Evolutionary conservation across 1,140 invertebrate species (phyloP), one percentile per base, ranked within the genome.

Genomic region (Dryas iulia): DNA sequence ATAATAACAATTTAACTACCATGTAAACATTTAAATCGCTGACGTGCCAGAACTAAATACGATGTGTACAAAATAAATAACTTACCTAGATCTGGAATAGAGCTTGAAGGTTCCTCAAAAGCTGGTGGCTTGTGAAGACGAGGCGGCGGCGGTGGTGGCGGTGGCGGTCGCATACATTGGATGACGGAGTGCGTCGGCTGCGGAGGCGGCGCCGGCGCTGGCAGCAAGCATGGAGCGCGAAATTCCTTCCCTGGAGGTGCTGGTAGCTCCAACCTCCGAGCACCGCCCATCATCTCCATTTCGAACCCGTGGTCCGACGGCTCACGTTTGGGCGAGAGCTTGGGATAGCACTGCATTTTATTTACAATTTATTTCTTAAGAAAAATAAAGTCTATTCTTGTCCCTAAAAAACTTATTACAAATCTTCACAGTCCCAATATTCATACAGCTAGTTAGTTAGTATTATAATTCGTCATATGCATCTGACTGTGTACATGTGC

Each of bases 81-180:
- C 95, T 95, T 81, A 96, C 96, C 96, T 93, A 97, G 92, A 94
- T 97, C 96, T 60, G 96, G 96, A 87, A 96, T 96, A 69, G 96
- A 97, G 89, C 95, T 96, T 39, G 96, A 95, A 1, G 96, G 96
- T 84, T 97, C 96, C 88, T 97, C 96, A 84, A 94, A 90, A 61
- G 82, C 76, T 5, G 83, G 82, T 23, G 84, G 86, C 61, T 91
- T 89, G 66, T 82, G 86, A 6, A 89, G 76, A 59, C 83, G 78
- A 3, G 90, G 86, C 66, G 92, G 92, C 11, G 93, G 93, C 3
- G 93, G 93, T 21, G 93, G 93, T 5, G 93, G 93, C 7, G 93
- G 93, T 24, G 93, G 93, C 24, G 93, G 93, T 14, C 93, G 88
- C 93, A 94, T 94, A 66, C 93, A 90, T 72, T 92, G 88, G 78